Evolutionary conservation across 1,140 invertebrate species (phyloP).

Genomic region (Leucophenga varia): DNA sequence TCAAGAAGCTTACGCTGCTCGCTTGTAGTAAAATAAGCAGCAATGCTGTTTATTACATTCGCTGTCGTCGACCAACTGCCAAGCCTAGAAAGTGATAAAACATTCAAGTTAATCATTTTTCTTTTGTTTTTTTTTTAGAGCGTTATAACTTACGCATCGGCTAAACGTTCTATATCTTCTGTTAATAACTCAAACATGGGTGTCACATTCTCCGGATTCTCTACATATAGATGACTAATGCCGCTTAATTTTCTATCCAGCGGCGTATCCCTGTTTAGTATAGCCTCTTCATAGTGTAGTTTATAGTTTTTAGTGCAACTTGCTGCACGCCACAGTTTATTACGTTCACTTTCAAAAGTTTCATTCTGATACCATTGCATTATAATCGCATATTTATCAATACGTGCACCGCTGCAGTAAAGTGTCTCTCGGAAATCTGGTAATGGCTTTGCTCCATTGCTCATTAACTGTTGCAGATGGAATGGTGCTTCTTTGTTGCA

Average conservation of each 20-base stretch:
- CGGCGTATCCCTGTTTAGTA: constrained; percentile 12
- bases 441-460: constrained; percentile 26
- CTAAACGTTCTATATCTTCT: constrained; percentile 18
- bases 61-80: constrained; percentile 50
- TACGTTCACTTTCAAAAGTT: constrained; percentile 14
- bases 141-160: constrained; percentile 28
- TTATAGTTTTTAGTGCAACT: constrained; percentile 27
- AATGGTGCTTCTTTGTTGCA: constrained; percentile 50
- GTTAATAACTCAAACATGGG: constrained; percentile 29
- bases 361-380: constrained; percentile 15
- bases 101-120: neutral
- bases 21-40: constrained; percentile 55
- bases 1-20: constrained; percentile 44
- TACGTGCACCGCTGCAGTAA: constrained; percentile 60
- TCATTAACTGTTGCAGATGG: constrained; percentile 12
- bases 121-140: too few relatives aligned
- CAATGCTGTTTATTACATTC: constrained; percentile 53
- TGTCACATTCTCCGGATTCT: constrained; percentile 50
- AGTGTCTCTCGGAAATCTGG: constrained; percentile 61
- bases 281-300: constrained; percentile 17
- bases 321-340: constrained; percentile 26
- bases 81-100: constrained; percentile 26
- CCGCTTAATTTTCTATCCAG: constrained; percentile 26
- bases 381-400: constrained; percentile 31
- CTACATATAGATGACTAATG: constrained; percentile 52